A percentile compares a stretch with the other conserved stretches of the same genome.
Evolutionary conservation across 2,113 vertebrate genomes (phyloP).

Genomic region (Ardeotis arabs): DNA sequence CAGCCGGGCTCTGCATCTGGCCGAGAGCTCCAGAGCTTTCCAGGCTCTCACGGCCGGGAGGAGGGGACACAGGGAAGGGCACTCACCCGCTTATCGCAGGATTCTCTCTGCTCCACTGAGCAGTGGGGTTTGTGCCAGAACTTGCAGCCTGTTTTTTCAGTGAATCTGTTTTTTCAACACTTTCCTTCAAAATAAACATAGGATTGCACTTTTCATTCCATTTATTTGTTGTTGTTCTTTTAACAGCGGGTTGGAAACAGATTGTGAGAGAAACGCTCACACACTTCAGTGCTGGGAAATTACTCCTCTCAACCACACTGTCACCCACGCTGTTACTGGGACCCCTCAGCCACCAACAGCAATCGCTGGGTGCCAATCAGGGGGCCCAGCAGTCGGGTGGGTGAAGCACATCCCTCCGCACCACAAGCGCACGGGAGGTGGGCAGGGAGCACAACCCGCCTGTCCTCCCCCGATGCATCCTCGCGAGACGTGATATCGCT

Average conservation of each 20-base stretch:
- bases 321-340: not conserved
- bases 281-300: not conserved
- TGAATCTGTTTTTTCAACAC: constrained; percentile 42
- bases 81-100: not conserved
- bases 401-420: accelerated
- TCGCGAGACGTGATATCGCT: accelerated
- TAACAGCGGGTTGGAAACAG: not conserved
- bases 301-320: not conserved
- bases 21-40: not conserved
- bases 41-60: not conserved
- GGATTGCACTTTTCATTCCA: not conserved
- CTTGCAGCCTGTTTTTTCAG: not conserved
- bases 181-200: constrained; percentile 45
- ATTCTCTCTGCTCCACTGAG: constrained; percentile 8
- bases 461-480: not conserved
- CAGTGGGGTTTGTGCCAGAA: not conserved
- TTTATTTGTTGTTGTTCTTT: constrained; percentile 45
- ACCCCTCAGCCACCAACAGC: not conserved
- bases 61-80: not conserved
- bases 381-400: not conserved
- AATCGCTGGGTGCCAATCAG: not conserved
- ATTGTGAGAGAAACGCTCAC: not conserved
- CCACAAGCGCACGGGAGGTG: accelerated
- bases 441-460: not conserved
- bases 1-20: not conserved